Base-by-base conservation (phyloP, 2,888 invertebrate species). In the Orthonychiurus folsomi region DNA sequence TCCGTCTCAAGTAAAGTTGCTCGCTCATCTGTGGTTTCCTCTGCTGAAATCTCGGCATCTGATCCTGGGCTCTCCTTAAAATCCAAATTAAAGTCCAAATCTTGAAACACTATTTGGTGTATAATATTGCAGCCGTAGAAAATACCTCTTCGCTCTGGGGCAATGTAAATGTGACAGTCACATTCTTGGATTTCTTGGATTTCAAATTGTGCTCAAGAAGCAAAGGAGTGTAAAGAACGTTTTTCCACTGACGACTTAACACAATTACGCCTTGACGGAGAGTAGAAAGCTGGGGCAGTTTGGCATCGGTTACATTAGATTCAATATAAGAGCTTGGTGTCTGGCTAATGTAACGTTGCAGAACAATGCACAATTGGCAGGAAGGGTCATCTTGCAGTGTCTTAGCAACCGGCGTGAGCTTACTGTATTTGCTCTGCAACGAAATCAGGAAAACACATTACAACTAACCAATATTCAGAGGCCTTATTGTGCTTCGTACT, bases 211-310 rank as follows among this genome's bases (percentile, higher is more conserved):
- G 90, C 74, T 91, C 91, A 61, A 93, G 82, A 50, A 95, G 80
- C 67, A 93, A 80, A 0, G 96, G 95, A 70, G 94, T 94, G 77
- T 95, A 94, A 23, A 96, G 80, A 2, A 92, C 88, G 77, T 93
- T 94, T 79, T 95, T 95, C 96, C 95, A 96, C 76, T 96, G 95
- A 1, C 95, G 84, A 74, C 93, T 93, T 61, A 96, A 80, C 26
- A 95, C 95, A 75, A 96, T 89, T n/a, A 96, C 88, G 27, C 95
- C 95, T 83, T 93, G 93, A 76, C 93, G 81, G 48, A 95, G 80
- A 0, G 90, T 93, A 66, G 90, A 90, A 15, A 94, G 79, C 65
- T 89, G 87, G 1, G 95, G 95, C 65, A 94, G 82, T 74, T 90
- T 89, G 15, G 87, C 81, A 73, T 89, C 88, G 68, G 86, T 83